Conservation (phyloP, 92 coral and sea anemone species). For the Porites cylindrica region DNA sequence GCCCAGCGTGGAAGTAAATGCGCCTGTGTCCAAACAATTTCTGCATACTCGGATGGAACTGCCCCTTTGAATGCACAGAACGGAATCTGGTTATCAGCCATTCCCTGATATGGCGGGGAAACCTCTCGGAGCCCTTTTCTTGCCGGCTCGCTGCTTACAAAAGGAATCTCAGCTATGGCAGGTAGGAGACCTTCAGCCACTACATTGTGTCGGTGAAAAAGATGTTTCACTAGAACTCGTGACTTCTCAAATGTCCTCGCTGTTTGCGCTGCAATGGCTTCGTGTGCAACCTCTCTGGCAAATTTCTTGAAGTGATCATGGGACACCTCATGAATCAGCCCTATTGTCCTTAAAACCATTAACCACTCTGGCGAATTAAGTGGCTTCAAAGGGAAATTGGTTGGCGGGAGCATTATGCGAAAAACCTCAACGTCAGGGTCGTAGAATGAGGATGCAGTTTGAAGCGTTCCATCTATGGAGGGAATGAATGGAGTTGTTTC, state of each 20-base stretch:
- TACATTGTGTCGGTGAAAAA: conserved; percentile 26
- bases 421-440: conserved; percentile 65
- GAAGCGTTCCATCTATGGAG: conserved; percentile 44
- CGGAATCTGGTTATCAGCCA: conserved; percentile 16
- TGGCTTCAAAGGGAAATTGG: conserved; percentile 63
- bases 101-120: conserved; percentile 40
- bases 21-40: conserved; percentile 71
- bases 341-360: conserved; percentile 10
- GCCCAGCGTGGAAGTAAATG: conserved; percentile 55
- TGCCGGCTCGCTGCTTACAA: conserved; percentile 46
- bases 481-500: conserved; percentile 34
- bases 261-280: conserved; percentile 14
- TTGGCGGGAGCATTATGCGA: conserved; percentile 42
- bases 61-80: conserved; percentile 64
- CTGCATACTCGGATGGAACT: conserved; percentile 6
- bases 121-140: conserved; percentile 15
- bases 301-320: conserved; percentile 28
- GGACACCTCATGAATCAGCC: conserved; percentile 54
- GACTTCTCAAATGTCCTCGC: conserved; percentile 57
- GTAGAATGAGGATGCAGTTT: conserved; percentile 36
- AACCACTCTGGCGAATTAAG: conserved; percentile 48
- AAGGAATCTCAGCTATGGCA: conserved; percentile 45
- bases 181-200: conserved; percentile 31
- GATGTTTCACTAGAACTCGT: conserved; percentile 38
- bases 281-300: conserved; percentile 60